phyloP scores from a whole-genome alignment of 2,888 invertebrate genomes.

The Eilema sororculum region DNA sequence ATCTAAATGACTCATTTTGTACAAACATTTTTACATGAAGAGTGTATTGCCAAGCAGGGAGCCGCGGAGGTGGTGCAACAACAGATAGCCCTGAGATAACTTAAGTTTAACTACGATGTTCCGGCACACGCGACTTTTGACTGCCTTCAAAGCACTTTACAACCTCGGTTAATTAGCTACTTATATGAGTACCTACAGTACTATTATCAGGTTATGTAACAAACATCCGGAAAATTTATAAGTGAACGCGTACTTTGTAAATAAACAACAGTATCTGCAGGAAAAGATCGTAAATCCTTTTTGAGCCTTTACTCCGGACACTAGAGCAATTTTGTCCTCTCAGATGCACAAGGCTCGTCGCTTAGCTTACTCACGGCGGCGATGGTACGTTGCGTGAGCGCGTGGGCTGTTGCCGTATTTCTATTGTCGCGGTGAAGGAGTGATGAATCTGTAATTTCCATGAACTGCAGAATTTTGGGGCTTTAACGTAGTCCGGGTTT shows the following conservation, averaged over 20 bases:
- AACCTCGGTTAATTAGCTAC: slow-evolving; percentile 68
- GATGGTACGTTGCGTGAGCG: too few species aligned
- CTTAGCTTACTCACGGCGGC: too few species aligned
- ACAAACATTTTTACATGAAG: slow-evolving; percentile 37
- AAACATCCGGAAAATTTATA: slow-evolving; percentile 37
- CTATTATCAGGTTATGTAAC: slow-evolving; percentile 44
- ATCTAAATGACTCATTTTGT: slow-evolving; percentile 46
- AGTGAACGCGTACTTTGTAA: not conserved
- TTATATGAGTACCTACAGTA: slow-evolving; percentile 41
- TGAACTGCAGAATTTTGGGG: too few species aligned
- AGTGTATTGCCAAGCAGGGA: slow-evolving; percentile 32
- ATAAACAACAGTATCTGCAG: not conserved
- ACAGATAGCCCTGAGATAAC: slow-evolving; percentile 81
- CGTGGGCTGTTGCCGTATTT: too few species aligned
- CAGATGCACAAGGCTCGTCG: too few species aligned
- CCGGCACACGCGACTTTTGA: slow-evolving; percentile 76
- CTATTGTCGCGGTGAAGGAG: too few species aligned
- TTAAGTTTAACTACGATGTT: slow-evolving; percentile 72
- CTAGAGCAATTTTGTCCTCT: too few species aligned
- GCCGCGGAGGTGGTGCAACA: slow-evolving; percentile 66
- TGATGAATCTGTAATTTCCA: too few species aligned
- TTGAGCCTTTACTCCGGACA: too few species aligned
- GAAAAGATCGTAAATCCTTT: too few species aligned
- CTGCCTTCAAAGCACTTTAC: slow-evolving; percentile 66
- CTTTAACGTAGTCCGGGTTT: too few species aligned